Conservation (phyloP, 2,888 invertebrate genomes). For the Luperina testacea region DNA sequence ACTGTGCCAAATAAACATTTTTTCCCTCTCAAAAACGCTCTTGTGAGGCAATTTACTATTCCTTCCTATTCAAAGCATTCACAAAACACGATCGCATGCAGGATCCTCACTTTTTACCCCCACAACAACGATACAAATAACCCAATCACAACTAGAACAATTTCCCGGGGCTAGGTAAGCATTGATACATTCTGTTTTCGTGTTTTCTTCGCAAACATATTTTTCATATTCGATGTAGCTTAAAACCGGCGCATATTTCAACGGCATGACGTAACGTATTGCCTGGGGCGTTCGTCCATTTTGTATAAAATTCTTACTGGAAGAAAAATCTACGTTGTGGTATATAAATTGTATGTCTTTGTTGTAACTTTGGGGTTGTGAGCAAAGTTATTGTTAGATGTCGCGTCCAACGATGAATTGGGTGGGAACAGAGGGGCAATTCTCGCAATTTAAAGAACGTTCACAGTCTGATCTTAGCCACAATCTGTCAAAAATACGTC, state of each 20-base stretch:
- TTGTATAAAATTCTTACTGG: slow-evolving; percentile 37
- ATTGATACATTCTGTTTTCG: slow-evolving; percentile 52
- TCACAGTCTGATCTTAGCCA: too few relatives aligned
- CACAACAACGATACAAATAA: slow-evolving; percentile 31
- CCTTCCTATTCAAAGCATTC: background rate
- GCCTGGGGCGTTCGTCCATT: slow-evolving; percentile 43
- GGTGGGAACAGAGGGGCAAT: background rate
- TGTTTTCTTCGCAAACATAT: slow-evolving; percentile 57
- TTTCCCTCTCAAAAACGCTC: too few relatives aligned
- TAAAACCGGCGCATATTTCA: slow-evolving; percentile 49
- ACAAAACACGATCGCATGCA: too few relatives aligned
- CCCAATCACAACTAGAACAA: slow-evolving; percentile 41
- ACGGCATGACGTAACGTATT: slow-evolving; percentile 26
- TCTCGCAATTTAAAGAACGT: too few relatives aligned
- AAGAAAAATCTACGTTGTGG: slow-evolving; percentile 31
- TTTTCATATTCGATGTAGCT: slow-evolving; percentile 49
- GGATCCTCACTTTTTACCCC: background rate
- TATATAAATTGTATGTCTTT: slow-evolving; percentile 9
- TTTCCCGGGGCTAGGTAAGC: slow-evolving; percentile 32
- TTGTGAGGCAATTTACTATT: too few relatives aligned
- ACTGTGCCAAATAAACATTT: background rate
- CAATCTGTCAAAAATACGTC: too few relatives aligned
- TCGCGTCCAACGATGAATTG: background rate
- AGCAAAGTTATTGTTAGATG: background rate
- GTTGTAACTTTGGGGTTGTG: slow-evolving; percentile 14